phyloP scores from a whole-genome alignment of 2,797 vertebrate genomes.

The Pangasius mekongensis region DNA sequence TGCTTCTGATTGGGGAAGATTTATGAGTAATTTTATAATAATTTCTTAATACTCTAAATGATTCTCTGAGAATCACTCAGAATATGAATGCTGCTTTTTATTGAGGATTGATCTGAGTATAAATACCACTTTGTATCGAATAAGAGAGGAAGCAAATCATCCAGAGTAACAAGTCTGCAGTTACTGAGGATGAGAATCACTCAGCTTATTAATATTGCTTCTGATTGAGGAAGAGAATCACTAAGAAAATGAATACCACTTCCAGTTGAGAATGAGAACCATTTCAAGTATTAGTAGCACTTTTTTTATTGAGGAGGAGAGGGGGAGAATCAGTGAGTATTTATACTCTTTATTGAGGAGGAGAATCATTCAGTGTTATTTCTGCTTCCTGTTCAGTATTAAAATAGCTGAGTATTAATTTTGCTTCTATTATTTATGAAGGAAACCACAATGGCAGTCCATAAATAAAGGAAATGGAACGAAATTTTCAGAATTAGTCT shows the following conservation, averaged over 20 bases:
- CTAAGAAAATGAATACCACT: not conserved
- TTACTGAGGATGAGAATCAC: not conserved
- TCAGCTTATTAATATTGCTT: not conserved
- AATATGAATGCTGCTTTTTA: not conserved
- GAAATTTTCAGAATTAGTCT: not conserved
- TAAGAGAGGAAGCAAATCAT: not conserved
- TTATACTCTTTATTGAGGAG: not conserved
- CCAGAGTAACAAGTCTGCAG: not conserved
- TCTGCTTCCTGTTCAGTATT: not conserved
- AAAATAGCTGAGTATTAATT: not conserved
- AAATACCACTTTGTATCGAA: not conserved
- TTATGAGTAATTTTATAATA: too few relatives aligned
- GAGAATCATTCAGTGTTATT: not conserved
- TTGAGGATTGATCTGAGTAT: not conserved
- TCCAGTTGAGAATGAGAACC: too few relatives aligned
- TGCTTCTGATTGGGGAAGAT: not conserved
- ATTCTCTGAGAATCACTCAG: not conserved
- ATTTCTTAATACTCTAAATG: not conserved
- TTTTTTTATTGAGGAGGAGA: not conserved
- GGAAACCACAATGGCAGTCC: not conserved
- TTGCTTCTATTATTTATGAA: not conserved
- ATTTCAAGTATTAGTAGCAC: not conserved
- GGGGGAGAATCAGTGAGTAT: not conserved
- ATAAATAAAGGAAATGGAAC: not conserved
- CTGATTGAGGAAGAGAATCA: not conserved